Base-by-base conservation (phyloP, 2,888 invertebrate genomes). In the Calameuta idolon region DNA sequence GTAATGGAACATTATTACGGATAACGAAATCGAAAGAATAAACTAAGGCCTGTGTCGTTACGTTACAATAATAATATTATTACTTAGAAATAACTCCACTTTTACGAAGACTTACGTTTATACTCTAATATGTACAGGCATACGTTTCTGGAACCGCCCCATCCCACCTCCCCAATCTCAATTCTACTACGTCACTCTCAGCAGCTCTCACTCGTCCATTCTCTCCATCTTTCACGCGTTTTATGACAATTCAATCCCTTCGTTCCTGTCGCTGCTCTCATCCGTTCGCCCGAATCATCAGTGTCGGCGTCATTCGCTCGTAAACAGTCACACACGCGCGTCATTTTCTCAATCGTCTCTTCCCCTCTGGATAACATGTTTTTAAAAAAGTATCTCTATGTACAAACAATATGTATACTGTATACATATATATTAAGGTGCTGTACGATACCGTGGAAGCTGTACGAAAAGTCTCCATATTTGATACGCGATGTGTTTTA, bases 321-420 rank as follows among this genome's bases (percentile, higher is more conserved):
- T 34, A 34, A 74, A 73, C 73, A 15, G 34, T 77, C 4, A 30
- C 11, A 33, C 33, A 33, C 33, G 30, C 31, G 33, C 31, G n/a
- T n/a, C n/a, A 71, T 71, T 31, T 71, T 33, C 71, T 31, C 71
- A 31, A 34, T 71, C 71, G 12, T 71, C 31, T 3, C 33, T 31
- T 55, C 55, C 55, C 55, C 55, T 55, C 55, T 23, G 55, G 55
- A 55, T 76, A 84, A 86, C 79, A 82, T 84, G 84, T 83, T 84
- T 83, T 84, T 85, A 85, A 81, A 86, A 85, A 85, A 86, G 77
- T 87, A 87, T 84, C 81, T 83, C 76, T 81, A 84, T 87, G 82
- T 88, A 88, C 87, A 88, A 87, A 88, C 84, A 83, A 84, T 84
- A 84, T 82, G 84, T 82, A 79, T 76, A 81, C 34, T 68, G 73